These are phyloP conservation scores for Zaprionus obscuricornis DNA, from an alignment of 2,888 invertebrate species.

Conservation along the genomic window DNA sequence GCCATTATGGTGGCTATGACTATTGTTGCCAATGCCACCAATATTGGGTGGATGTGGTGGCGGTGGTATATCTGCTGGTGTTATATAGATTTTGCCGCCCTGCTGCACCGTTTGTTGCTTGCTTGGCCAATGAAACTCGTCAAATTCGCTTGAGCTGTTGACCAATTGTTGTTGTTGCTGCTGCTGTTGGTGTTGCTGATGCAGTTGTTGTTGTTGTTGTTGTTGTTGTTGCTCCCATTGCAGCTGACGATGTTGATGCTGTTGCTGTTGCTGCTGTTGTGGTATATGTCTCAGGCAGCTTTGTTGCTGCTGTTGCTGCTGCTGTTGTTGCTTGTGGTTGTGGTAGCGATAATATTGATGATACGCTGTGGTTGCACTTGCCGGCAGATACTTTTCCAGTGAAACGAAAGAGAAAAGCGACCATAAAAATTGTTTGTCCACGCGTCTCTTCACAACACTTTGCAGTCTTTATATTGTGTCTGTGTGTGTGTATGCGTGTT, in stretches of 20 bases:
- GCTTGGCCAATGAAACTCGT: slow-evolving; percentile 72
- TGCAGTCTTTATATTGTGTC: slow-evolving; percentile 34
- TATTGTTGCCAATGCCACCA: slow-evolving; percentile 41
- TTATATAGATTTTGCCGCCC: slow-evolving; percentile 74
- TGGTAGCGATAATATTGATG: slow-evolving; percentile 78
- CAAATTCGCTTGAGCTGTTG: slow-evolving; percentile 68
- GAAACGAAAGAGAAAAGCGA: slow-evolving; percentile 34
- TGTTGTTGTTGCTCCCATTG: slow-evolving; percentile 42
- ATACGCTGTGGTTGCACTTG: slow-evolving; percentile 65
- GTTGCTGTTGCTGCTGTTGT: slow-evolving; percentile 39
- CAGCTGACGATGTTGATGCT: slow-evolving; percentile 41
- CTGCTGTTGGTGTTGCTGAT: slow-evolving; percentile 36
- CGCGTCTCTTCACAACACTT: slow-evolving; percentile 47
- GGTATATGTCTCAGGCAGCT: slow-evolving; percentile 44
- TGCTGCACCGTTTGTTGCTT: slow-evolving; percentile 53
- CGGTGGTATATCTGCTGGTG: slow-evolving; percentile 79
- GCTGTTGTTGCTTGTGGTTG: slow-evolving; percentile 46
- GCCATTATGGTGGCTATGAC: slow-evolving; percentile 60
- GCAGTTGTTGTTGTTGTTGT: slow-evolving; percentile 48
- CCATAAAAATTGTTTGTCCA: slow-evolving; percentile 63
- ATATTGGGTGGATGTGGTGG: slow-evolving; percentile 70
- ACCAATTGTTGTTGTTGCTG: slow-evolving; percentile 54
- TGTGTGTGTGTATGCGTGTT: slow-evolving; percentile 16
- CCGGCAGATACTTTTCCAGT: slow-evolving; percentile 70
- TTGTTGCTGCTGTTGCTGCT: too few relatives aligned